phyloP scores from a whole-genome alignment of 2,113 vertebrate species.

The Triplophysa dalaica region DNA sequence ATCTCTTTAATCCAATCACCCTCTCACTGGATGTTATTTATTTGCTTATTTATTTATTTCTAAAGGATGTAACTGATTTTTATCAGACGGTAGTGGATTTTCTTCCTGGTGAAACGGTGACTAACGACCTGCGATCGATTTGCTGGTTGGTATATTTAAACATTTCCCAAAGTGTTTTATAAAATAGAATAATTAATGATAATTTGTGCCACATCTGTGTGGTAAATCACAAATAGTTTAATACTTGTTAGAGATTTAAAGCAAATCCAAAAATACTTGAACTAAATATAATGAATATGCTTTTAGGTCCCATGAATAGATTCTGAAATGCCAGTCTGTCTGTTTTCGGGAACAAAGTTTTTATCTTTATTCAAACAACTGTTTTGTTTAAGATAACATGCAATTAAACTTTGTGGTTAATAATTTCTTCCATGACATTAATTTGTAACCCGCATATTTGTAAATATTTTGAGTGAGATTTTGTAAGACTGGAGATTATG shows the following conservation, averaged over 20 bases:
- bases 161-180: background rate
- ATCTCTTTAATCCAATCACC: constrained; percentile 72
- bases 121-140: constrained; percentile 70
- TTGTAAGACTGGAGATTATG: too few relatives aligned
- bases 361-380: background rate
- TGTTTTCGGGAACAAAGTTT: background rate
- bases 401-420: too few relatives aligned
- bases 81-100: constrained; percentile 65
- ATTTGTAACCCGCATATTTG: too few relatives aligned
- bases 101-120: constrained; percentile 74
- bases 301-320: background rate
- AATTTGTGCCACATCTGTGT: constrained; percentile 7
- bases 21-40: constrained; percentile 74
- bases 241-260: background rate
- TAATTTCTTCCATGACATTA: too few relatives aligned
- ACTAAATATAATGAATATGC: constrained; percentile 6
- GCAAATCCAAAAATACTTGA: background rate
- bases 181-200: background rate
- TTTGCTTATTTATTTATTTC: constrained; percentile 79
- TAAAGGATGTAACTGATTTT: constrained; percentile 71
- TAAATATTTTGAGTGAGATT: too few relatives aligned
- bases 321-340: background rate
- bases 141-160: constrained; percentile 58
- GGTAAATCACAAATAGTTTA: background rate
- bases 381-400: too few relatives aligned